Base-by-base conservation (phyloP, 2,113 vertebrate genomes). In the Beaufortia kweichowensis region DNA sequence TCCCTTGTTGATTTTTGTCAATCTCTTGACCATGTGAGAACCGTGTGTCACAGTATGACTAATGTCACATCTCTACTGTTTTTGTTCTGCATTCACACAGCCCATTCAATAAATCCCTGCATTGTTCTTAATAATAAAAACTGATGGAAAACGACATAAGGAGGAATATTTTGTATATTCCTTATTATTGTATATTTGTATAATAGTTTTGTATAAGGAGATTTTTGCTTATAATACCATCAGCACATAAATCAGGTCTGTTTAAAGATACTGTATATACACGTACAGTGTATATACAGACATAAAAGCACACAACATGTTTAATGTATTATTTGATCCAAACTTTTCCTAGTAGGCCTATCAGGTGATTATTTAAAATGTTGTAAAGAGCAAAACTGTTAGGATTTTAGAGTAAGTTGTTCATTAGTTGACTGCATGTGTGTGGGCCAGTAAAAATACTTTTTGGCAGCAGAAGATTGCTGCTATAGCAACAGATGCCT, bases 401-500 rank as follows among this genome's bases (percentile, higher is more conserved):
- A 48, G 4, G 5, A 50, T 43, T 29, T 4, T 50, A 14, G 50
- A n/a, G 17, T 31, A 33, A 68, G 26, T 26, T 56, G 19, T 70
- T 70, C n/a, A 39, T 31, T 26, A 21, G 65, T 33, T 77, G 28
- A 76, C 67, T 65, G n/a, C n/a, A n/a, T n/a, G 19, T 76, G 81
- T 79, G 85, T 83, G 71, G 81, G 85, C 75, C 62, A 73, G 63
- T 56, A 43, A 60, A 43, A 79, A 70, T 75, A 67, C 63, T 77
- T 39, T 41, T 75, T 78, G 66, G 68, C 72, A 80, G 57, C 29
- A 74, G 57, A 69, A 65, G 73, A 75, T 72, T 61, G 83, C 78
- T 86, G 79, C 83, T 81, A 81, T 79, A 56, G 83, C 65, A 83
- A 86, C 85, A 59, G 29, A 59, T 66, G 62, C 77, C 79, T 74